phyloP scores from a whole-genome alignment of 2,888 invertebrate genomes.

The Cheilosia scutellata region DNA sequence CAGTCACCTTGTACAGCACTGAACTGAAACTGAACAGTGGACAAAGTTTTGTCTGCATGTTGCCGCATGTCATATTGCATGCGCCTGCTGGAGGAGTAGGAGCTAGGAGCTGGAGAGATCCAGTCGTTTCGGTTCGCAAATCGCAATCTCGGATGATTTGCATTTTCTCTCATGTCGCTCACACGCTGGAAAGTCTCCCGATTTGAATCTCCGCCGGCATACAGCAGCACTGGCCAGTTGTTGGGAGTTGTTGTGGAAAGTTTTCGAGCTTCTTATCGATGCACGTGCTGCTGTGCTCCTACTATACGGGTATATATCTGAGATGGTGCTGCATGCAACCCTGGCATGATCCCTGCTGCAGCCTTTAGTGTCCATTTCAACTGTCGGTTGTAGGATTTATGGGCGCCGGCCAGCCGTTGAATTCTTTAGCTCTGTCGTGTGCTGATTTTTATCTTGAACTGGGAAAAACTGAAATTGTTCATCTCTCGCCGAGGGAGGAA shows the following conservation, averaged over 20 bases:
- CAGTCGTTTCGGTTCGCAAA: conserved; percentile 36
- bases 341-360: conserved; percentile 70
- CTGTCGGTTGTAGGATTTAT: conserved; percentile 73
- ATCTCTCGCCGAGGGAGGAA: conserved; percentile 11
- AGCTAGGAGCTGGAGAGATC: conserved; percentile 42
- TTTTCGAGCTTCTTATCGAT: conserved; percentile 71
- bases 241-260: conserved; percentile 66
- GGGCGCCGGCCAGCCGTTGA: conserved; percentile 69
- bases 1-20: conserved; percentile 70
- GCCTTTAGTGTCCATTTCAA: conserved; percentile 68
- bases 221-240: conserved; percentile 22
- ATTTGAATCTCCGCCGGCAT: conserved; percentile 60
- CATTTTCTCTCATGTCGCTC: conserved; percentile 75
- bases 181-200: conserved; percentile 70
- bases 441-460: conserved; percentile 66
- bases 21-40: conserved; percentile 35
- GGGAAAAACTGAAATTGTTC: conserved; percentile 43
- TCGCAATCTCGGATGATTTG: conserved; percentile 72
- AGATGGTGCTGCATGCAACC: conserved; percentile 74
- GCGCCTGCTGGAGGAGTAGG: conserved; percentile 22
- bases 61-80: conserved; percentile 65
- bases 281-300: conserved; percentile 71
- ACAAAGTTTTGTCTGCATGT: conserved; percentile 64
- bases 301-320: conserved; percentile 52
- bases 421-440: conserved; percentile 70